Evolutionary conservation across 2,797 vertebrate genomes (phyloP), one percentile per base, ranked within the genome.

Genomic region (Gymnocypris eckloni): DNA sequence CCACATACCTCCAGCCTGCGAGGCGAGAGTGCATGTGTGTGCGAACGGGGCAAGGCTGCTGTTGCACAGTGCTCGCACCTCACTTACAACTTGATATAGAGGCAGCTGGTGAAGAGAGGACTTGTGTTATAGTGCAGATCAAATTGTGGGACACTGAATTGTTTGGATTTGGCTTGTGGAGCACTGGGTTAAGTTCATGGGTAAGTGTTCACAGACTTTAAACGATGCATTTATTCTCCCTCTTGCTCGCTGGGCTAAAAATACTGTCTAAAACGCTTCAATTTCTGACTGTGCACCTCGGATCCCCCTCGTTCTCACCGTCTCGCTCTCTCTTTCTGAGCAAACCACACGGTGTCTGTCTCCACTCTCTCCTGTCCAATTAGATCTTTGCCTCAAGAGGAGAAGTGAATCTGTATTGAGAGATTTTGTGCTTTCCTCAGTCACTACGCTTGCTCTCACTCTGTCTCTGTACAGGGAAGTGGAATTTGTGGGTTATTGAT

Each of bases 1-100:
- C 96, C 96, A 96, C 97, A 97, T 98, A 96, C 97, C 96, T 98
- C 94, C 95, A 96, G 95, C 96, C 94, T 94, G 96, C 95, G 96
- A 96, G 95, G 95, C 93, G 93, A 90, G 94, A 89, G 94, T 95
- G 90, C 37, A 71, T 76, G 86, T 75, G 83, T 75, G 73, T 33
- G 86, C 33, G 94, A 90, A 77, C 41, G 12, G 83, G 56, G 77
- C 67, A 81, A 83, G 77, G 33, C 82, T 86, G 84, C 45, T n/a
- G 86, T 90, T 77, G 71, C 70, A 79, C 72, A 69, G 76, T 67
- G 16, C 79, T 85, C 54, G 67, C 84, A 84, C 83, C 78, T 86
- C 64, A 61, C 48, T 81, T 64, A 52, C 77, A 52, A 52, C 67
- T 86, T 86, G 61, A 79, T 72, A 77, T 50, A 71, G 61, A 85